phyloP scores from a whole-genome alignment of 1,140 invertebrate genomes.

The Sitobion miscanthi region DNA sequence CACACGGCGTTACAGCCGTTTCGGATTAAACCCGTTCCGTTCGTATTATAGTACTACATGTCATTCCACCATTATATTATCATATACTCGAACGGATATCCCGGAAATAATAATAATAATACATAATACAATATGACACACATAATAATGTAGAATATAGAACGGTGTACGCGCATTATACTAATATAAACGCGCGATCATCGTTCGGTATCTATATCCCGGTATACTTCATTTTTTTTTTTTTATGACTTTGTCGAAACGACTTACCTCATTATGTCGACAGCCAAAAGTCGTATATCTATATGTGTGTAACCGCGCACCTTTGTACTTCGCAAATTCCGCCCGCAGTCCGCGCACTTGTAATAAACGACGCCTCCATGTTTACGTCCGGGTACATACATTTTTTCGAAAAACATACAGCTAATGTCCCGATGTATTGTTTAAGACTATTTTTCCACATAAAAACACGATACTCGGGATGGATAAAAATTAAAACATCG shows the following conservation, averaged over 20 bases:
- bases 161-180: not conserved
- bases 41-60: not conserved
- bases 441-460: too few relatives aligned
- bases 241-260: not conserved
- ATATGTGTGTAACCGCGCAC: too few relatives aligned
- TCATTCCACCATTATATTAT: not conserved
- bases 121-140: not conserved
- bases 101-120: not conserved
- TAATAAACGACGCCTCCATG: not conserved
- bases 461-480: too few relatives aligned
- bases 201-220: slow-evolving; percentile 12
- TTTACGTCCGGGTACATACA: not conserved
- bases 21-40: not conserved
- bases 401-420: not conserved
- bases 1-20: not conserved
- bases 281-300: not conserved
- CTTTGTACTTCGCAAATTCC: too few relatives aligned
- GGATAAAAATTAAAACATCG: too few relatives aligned
- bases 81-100: not conserved
- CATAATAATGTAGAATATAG: not conserved
- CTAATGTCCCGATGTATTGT: too few relatives aligned
- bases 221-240: not conserved
- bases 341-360: not conserved
- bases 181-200: not conserved
- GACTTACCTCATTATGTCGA: not conserved